These are phyloP conservation scores for Drosophila fungiperda DNA, from an alignment of 2,888 invertebrate genomes.

Conservation along the genomic window DNA sequence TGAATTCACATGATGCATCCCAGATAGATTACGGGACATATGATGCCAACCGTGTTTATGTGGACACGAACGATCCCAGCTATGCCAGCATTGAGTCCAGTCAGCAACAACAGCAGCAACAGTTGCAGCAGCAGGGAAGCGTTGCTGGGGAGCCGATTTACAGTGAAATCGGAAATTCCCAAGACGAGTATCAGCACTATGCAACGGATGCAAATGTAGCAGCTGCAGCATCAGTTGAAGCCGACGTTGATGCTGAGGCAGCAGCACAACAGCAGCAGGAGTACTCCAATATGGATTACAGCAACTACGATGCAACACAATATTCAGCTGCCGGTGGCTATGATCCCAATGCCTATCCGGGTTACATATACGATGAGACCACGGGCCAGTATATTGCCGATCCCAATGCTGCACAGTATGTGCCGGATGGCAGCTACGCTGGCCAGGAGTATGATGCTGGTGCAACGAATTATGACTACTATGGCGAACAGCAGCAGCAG, in stretches of 20 bases:
- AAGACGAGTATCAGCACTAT: constrained; percentile 70
- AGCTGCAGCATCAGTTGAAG: constrained; percentile 37
- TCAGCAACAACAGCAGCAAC: constrained; percentile 34
- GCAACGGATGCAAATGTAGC: constrained; percentile 48
- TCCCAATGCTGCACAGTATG: constrained; percentile 75
- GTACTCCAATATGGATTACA: constrained; percentile 78
- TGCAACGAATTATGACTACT: constrained; percentile 65
- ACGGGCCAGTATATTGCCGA: constrained; percentile 81
- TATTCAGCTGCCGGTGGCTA: constrained; percentile 69
- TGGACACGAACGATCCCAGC: constrained; percentile 54
- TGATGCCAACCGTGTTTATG: constrained; percentile 54
- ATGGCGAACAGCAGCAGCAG: constrained; percentile 59
- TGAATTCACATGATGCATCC: constrained; percentile 19
- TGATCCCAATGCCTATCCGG: constrained; percentile 82
- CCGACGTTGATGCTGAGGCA: constrained; percentile 21
- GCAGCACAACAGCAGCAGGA: constrained; percentile 58
- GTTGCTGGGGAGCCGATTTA: constrained; percentile 59
- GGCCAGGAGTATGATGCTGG: constrained; percentile 67
- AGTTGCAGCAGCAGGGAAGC: constrained; percentile 15
- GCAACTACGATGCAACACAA: constrained; percentile 81
- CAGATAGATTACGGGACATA: constrained; percentile 61
- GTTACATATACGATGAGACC: constrained; percentile 83
- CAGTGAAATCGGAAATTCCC: constrained; percentile 70
- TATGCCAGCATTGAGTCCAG: constrained; percentile 68
- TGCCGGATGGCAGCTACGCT: constrained; percentile 65